Conservation (phyloP, 2,797 vertebrate genomes). For the Carduelis carduelis region DNA sequence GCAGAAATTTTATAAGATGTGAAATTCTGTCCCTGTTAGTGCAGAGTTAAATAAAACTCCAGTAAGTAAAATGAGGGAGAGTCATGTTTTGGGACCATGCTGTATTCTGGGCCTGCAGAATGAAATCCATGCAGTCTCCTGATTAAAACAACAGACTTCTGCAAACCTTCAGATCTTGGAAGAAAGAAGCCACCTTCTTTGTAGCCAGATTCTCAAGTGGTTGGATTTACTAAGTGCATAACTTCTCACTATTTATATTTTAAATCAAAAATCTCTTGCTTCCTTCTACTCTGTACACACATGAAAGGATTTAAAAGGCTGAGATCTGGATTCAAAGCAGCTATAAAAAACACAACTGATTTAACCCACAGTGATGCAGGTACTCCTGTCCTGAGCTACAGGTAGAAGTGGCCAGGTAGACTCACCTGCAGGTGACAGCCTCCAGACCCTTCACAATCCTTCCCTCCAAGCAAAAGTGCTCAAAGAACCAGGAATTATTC, state of each 20-base stretch:
- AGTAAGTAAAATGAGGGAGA: not conserved
- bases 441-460: not conserved
- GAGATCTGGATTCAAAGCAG: not conserved
- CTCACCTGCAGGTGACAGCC: not conserved
- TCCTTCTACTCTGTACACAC: not conserved
- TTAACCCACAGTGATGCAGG: not conserved
- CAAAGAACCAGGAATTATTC: not conserved
- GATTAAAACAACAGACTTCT: not conserved
- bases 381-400: not conserved
- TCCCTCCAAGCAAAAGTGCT: not conserved
- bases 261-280: not conserved
- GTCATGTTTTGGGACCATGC: not conserved
- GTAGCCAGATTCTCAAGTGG: not conserved
- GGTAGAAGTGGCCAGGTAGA: not conserved
- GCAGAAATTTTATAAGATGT: not conserved
- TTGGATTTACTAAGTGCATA: not conserved
- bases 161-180: not conserved
- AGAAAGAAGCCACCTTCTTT: not conserved
- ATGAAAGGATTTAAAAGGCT: not conserved
- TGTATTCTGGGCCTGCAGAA: not conserved
- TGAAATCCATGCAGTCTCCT: not conserved
- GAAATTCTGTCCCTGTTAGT: not conserved
- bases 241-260: not conserved
- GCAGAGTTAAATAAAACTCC: not conserved
- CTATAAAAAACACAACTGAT: fast-evolving